Evolutionary conservation across 1,140 invertebrate genomes (phyloP), one percentile per base, ranked within the genome.

Genomic region (Popillia japonica): DNA sequence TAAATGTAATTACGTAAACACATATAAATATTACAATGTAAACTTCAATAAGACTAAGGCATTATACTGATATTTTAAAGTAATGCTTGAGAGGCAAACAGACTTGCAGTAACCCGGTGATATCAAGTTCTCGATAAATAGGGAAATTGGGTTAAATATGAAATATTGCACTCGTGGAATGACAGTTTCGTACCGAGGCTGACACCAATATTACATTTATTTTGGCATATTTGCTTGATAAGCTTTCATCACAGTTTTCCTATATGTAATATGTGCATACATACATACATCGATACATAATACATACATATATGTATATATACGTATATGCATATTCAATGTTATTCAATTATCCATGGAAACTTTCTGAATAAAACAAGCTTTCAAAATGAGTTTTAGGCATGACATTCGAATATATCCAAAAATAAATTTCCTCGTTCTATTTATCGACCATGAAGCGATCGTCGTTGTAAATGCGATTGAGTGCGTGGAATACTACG

Each of bases 261-360:
- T 34, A 34, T 34, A 34, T 34, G 27, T 4, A 34, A 4, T 34
- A 4, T 34, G 4, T 34, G 4, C 27, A 34, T 34, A 34, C 4
- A 34, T 34, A 34, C 27, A 34, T 34, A 34, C 4, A 34, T 34
- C 27, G 27, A 34, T 34, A n/a, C n/a, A n/a, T n/a, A n/a, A 55
- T 55, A 55, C 17, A 55, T 6, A 55, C 17, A 48, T 10, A 48
- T 48, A 48, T 48, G 17, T n/a, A 55, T 55, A 55, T 55, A 55
- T 6, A 55, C 17, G 11, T 10, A 48, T 48, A 48, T 48, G 17
- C 48, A n/a, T 34, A 11, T 68, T 68, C 22, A 34, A 22, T 7
- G 4, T 68, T 68, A 68, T 68, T 34, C 61, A 68, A 68, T 68
- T 68, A 68, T 68, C 6, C 27, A 68, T 68, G 20, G 27, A 68